phyloP scores from a whole-genome alignment of 2,888 invertebrate species.

The Drosophila niveifrons region DNA sequence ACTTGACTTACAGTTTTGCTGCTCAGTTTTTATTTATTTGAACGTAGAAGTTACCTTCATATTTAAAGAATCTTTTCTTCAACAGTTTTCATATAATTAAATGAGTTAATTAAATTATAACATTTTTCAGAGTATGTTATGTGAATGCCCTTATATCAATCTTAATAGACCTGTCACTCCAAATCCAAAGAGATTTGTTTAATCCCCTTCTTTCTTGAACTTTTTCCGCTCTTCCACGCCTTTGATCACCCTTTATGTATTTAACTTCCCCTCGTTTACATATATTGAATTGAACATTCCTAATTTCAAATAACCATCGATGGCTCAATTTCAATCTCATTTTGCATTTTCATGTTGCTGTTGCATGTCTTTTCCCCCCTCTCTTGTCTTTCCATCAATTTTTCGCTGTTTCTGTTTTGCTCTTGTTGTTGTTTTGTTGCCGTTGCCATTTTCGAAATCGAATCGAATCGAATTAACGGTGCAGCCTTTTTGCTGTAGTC shows the following conservation, averaged over 20 bases:
- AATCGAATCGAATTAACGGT: constrained; percentile 78
- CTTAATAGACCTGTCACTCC: neutral
- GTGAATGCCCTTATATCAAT: neutral
- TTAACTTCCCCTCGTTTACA: neutral
- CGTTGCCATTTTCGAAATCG: constrained; percentile 74
- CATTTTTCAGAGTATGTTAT: neutral
- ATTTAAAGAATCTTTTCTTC: neutral
- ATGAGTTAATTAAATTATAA: neutral
- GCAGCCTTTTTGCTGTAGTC: constrained; percentile 77
- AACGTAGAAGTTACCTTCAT: no score
- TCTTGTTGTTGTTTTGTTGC: constrained; percentile 37
- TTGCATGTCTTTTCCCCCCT: constrained; percentile 46
- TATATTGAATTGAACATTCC: constrained; percentile 30
- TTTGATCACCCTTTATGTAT: neutral
- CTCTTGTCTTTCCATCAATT: neutral
- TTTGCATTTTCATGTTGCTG: constrained; percentile 68
- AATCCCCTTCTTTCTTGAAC: neutral
- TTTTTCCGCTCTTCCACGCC: neutral
- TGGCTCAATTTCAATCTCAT: constrained; percentile 53
- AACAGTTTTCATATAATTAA: neutral
- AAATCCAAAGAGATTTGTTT: neutral
- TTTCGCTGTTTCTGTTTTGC: constrained; percentile 6
- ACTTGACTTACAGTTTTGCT: no score
- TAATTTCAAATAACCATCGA: constrained; percentile 30
- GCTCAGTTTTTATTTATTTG: no score